A percentile compares a stretch with the other conserved stretches of the same genome.
Conservation (phyloP, 2,113 vertebrate genomes). For the Sebastes fasciatus region DNA sequence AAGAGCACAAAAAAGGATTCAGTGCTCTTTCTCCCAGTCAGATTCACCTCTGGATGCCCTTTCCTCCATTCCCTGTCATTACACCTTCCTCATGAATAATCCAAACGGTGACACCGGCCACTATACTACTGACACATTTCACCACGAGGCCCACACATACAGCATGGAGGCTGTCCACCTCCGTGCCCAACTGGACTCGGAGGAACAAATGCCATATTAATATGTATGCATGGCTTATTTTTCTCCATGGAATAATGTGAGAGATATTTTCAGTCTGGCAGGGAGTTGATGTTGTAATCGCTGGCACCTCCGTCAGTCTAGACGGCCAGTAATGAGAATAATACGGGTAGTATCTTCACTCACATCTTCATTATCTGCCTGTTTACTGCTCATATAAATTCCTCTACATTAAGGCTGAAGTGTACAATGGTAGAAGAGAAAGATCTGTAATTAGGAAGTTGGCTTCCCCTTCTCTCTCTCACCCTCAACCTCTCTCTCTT, state of each 20-base stretch:
- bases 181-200: slow-evolving; percentile 24
- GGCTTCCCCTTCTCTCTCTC: neutral
- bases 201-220: slow-evolving; percentile 22
- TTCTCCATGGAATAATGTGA: slow-evolving; percentile 18
- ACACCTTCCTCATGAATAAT: slow-evolving; percentile 79
- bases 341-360: slow-evolving; percentile 17
- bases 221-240: slow-evolving; percentile 43
- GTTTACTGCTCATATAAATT: slow-evolving; percentile 32
- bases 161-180: slow-evolving; percentile 10
- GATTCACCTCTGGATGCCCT: slow-evolving; percentile 78
- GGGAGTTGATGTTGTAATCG: slow-evolving; percentile 18
- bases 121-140: slow-evolving; percentile 50
- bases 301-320: slow-evolving; percentile 39
- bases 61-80: slow-evolving; percentile 65
- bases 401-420: neutral
- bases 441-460: slow-evolving; percentile 42
- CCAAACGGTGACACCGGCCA: slow-evolving; percentile 45
- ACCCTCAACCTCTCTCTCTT: neutral
- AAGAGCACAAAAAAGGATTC: slow-evolving; percentile 36
- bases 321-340: slow-evolving; percentile 49
- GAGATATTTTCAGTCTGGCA: slow-evolving; percentile 5
- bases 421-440: slow-evolving; percentile 6
- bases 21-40: slow-evolving; percentile 49
- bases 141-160: neutral
- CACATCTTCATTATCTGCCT: slow-evolving; percentile 39